Evolutionary conservation across 2,113 vertebrate species (phyloP).

Genomic region (Pionites leucogaster): DNA sequence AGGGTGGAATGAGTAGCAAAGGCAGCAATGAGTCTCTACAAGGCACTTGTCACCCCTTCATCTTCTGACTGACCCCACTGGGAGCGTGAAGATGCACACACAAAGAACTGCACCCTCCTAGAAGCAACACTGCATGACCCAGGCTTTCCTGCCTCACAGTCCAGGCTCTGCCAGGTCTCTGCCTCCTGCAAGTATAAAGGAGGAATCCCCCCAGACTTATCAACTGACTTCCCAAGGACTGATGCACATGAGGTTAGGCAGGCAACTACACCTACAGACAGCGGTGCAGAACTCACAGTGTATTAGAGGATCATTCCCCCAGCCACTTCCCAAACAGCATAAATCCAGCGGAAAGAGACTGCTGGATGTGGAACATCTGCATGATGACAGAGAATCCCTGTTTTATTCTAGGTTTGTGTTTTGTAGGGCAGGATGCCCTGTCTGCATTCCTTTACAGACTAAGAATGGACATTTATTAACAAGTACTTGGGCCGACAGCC

Average conservation of each 20-base stretch:
- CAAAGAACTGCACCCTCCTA: neutral
- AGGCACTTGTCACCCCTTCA: neutral
- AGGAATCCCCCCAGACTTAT: neutral
- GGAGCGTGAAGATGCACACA: neutral
- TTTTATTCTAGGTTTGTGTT: constrained; percentile 32
- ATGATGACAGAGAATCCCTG: neutral
- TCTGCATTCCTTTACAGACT: constrained; percentile 51
- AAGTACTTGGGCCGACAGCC: constrained; percentile 48
- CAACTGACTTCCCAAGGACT: neutral
- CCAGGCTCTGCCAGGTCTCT: neutral
- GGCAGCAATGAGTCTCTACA: neutral
- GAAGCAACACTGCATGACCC: neutral
- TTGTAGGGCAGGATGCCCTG: constrained; percentile 63
- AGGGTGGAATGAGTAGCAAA: neutral
- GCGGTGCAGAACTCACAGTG: neutral
- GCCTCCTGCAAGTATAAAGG: neutral
- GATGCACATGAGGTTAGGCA: neutral
- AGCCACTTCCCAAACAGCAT: neutral
- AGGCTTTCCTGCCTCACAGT: neutral
- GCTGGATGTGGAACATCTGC: neutral
- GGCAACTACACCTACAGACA: neutral
- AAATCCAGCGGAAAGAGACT: neutral
- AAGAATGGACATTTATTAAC: constrained; percentile 68
- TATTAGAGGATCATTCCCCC: neutral
- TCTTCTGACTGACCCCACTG: neutral